Base-by-base conservation (phyloP, 2,888 invertebrate species). In the Lasioglossum figueresi region DNA sequence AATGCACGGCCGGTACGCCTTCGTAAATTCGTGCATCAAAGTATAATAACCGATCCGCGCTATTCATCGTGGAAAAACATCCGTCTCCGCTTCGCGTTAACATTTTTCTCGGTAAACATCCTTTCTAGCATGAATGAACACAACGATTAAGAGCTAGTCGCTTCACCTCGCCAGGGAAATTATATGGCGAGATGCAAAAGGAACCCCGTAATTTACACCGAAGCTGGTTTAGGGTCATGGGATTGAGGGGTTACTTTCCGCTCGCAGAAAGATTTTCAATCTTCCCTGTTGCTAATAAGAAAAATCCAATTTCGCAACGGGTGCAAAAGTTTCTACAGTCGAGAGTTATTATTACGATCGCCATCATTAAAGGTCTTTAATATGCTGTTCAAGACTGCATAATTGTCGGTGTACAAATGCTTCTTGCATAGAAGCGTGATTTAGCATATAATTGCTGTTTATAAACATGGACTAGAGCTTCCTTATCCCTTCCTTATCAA, bases 21-120 rank as follows among this genome's bases (percentile, higher is more conserved):
- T 83, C 86, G 86, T 89, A 66, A 88, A 87, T 89, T 89, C 88
- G 88, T 86, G 80, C 85, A 90, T 89, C 90, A 88, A 91, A 89
- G 88, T 89, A 87, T 90, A 91, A 91, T 89, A 88, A 87, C 72
- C 71, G 83, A 89, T 85, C 88, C 84, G 80, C 85, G 86, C 85
- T 77, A 78, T 85, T 83, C 83, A 79, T 76, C 77, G 76, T 59
- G 73, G 81, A 83, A 84, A 83, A 84, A 79, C 86, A 84, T 86
- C 86, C 84, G 83, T 48, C 68, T 68, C 63, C 70, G 43, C 43
- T 52, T 70, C 56, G 70, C 79, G 66, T 75, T 82, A 76, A 73
- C 40, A 77, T 76, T 82, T 73, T 68, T 52, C 34, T 8, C 23
- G n/a, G 66, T 76, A 66, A 66, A 76, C 66, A 76, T 66, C 66